phyloP scores from a whole-genome alignment of 2,113 vertebrate species.

The Lethenteron camtschaticum region DNA sequence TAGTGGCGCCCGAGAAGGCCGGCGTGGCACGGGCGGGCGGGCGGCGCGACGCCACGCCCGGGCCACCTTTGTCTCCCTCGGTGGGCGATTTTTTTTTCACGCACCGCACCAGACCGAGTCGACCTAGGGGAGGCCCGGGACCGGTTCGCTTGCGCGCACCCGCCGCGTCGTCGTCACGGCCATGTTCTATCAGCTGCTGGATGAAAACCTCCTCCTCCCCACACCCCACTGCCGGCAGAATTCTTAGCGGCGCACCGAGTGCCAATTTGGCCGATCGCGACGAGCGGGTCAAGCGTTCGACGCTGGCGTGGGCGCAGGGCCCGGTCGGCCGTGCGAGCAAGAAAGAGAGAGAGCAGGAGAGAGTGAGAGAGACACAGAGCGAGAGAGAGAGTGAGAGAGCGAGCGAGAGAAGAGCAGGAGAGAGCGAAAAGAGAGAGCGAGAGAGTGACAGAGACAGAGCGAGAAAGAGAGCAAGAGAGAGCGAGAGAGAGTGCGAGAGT shows the following conservation, averaged over 20 bases:
- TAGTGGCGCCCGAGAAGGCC: slow-evolving; percentile 44
- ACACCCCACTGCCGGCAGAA: slow-evolving; percentile 8
- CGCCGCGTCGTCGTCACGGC: slow-evolving; percentile 31
- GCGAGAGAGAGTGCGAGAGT: neutral
- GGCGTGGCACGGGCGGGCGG: slow-evolving; percentile 9
- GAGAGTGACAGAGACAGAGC: neutral
- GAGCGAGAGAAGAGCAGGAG: slow-evolving; percentile 8
- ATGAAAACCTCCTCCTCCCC: slow-evolving; percentile 24
- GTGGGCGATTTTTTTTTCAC: too few species aligned
- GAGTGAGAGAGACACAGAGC: slow-evolving; percentile 8
- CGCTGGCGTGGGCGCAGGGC: neutral
- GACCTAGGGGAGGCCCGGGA: too few species aligned
- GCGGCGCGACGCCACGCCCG: slow-evolving; percentile 32
- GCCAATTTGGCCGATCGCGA: neutral
- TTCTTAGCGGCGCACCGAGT: neutral
- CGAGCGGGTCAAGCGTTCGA: neutral
- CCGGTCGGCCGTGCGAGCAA: neutral
- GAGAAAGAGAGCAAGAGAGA: accelerated
- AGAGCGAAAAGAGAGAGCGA: slow-evolving; percentile 7
- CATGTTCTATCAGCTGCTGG: slow-evolving; percentile 29
- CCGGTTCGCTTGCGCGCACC: too few species aligned
- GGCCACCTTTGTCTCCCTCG: slow-evolving; percentile 17
- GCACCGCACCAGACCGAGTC: too few species aligned
- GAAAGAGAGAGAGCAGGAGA: slow-evolving; percentile 8
- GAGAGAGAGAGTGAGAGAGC: slow-evolving; percentile 8